Evolutionary conservation across 2,113 vertebrate species (phyloP), one percentile per base, ranked within the genome.

Genomic region (Cairina moschata): DNA sequence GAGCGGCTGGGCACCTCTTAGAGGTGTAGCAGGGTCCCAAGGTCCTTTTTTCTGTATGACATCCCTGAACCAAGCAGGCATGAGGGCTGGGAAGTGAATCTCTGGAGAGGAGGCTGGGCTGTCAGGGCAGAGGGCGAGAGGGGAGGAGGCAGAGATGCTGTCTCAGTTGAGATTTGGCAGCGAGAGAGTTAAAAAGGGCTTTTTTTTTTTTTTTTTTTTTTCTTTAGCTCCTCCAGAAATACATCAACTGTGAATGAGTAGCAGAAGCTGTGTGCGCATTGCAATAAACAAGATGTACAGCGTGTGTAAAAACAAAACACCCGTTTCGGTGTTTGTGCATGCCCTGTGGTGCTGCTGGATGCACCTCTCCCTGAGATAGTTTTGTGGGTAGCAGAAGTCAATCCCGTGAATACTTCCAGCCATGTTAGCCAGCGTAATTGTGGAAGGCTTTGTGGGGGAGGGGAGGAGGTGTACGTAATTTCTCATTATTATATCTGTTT

Each of bases 401-500:
- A 52, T 59, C 66, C 90, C 55, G 34, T 36, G 11, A 80, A 48
- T 58, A 63, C n/a, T 90, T 67, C 68, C 34, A 87, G 77, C 60
- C 63, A 34, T 73, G 73, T 90, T 87, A 88, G 65, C 78, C 46
- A 44, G 56, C 4, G 26, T 46, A 44, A 29, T 94, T 68, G 67
- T 38, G 46, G 54, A 38, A 59, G 65, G 56, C 18, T 29, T 48
- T 55, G 40, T 14, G 66, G 56, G n/a, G 44, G 20, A 34, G 59
- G 25, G 25, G 25, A 15, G 22, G 22, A 59, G 75, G 46, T 54
- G 14, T 82, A 72, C 32, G 15, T 36, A 93, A 34, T 34, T 68
- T 85, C 69, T 91, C 52, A 38, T 93, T 65, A 83, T 89, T 92
- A 13, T 79, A 82, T 87, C 48, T 77, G 77, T 92, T 90, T 93